phyloP scores from a whole-genome alignment of 2,797 vertebrate genomes.

The Hyperoplus lanceolatus region DNA sequence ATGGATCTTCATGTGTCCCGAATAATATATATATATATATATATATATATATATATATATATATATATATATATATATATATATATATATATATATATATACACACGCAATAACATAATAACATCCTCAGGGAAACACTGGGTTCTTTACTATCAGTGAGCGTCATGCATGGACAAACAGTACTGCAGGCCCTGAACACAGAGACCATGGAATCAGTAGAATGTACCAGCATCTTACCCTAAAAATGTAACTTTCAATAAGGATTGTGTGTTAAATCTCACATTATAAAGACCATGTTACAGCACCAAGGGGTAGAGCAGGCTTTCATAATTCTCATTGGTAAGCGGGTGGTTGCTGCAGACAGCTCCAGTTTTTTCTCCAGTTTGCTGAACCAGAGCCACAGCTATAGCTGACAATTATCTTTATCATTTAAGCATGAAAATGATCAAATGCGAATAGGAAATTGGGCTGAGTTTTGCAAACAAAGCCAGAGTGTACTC shows the following conservation, averaged over 20 bases:
- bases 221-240: not conserved
- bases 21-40: too few species aligned
- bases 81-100: too few species aligned
- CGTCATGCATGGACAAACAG: not conserved
- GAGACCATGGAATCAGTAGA: not conserved
- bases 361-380: conserved; percentile 4
- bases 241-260: conserved; percentile 10
- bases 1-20: too few species aligned
- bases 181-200: not conserved
- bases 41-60: too few species aligned
- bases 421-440: conserved; percentile 66
- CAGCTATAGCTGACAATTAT: conserved; percentile 49
- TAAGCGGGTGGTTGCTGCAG: conserved; percentile 15
- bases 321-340: conserved; percentile 14
- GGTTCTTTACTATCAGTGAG: not conserved
- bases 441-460: conserved; percentile 68
- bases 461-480: conserved; percentile 65
- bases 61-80: too few species aligned
- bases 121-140: not conserved
- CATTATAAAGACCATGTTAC: conserved; percentile 4
- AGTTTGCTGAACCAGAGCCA: conserved; percentile 29
- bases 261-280: conserved; percentile 15
- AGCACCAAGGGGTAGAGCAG: not conserved
- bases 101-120: not conserved
- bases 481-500: conserved; percentile 56